These are phyloP conservation scores for Hestina assimilis DNA, from an alignment of 1,140 invertebrate genomes.

Conservation along the genomic window DNA sequence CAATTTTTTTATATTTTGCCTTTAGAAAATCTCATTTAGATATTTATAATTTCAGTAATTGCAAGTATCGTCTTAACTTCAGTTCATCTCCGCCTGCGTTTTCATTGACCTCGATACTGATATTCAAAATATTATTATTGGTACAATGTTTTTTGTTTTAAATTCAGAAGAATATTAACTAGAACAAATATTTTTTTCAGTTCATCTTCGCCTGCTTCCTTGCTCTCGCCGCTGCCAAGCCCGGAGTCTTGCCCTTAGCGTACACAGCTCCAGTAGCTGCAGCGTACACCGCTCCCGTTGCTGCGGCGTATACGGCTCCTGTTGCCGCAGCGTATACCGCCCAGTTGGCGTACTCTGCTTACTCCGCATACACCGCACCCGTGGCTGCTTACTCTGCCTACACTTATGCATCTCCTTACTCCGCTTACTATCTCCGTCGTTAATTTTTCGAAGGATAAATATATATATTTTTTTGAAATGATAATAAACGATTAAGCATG, in stretches of 20 bases:
- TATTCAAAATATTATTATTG: no score
- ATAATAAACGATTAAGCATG: no score
- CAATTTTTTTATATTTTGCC: no score
- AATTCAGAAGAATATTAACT: no score
- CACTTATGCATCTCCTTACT: conserved; percentile 37
- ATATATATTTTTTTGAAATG: no score
- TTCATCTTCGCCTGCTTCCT: conserved; percentile 72
- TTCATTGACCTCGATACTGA: conserved; percentile 67
- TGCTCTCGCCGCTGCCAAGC: conserved; percentile 70
- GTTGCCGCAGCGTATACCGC: conserved; percentile 63
- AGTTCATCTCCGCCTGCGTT: conserved; percentile 76
- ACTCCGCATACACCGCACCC: conserved; percentile 50
- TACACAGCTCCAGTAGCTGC: conserved; percentile 38
- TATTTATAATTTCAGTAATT: no score
- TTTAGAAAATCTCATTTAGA: no score
- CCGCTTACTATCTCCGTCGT: conserved; percentile 35
- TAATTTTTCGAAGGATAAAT: no score
- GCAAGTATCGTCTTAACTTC: conserved; percentile 31
- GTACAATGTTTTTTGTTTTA: no score
- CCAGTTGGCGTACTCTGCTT: conserved; percentile 47
- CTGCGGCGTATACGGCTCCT: conserved; percentile 57
- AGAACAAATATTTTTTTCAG: no score
- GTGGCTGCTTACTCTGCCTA: conserved; percentile 34
- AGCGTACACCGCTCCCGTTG: conserved; percentile 40
- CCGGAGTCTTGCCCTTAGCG: conserved; percentile 36